Evolutionary conservation across 1,140 invertebrate genomes (phyloP), one percentile per base, ranked within the genome.

Genomic region (Cotesia typhae): DNA sequence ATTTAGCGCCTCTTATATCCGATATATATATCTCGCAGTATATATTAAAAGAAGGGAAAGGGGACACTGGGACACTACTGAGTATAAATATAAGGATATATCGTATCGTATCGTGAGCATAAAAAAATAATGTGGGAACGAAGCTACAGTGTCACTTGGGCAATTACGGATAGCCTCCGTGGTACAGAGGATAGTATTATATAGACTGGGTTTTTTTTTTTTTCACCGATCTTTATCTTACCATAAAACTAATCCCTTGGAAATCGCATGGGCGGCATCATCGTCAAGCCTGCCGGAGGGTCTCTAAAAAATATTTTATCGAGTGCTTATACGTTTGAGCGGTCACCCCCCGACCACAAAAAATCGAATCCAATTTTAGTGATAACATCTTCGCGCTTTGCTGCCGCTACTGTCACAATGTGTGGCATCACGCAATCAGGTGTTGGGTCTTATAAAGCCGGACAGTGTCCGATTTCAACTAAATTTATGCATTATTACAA

Each of bases 281-380:
- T 64, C 80, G 78, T 67, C 82, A 79, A 81, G 66, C 66, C 66
- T 53, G 52, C 52, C 65, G 66, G 67, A 53, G 69, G 70, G 57
- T 68, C 82, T 47, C 41, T 85, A 85, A 85, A 85, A 85, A 86
- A 84, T 85, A 85, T 85, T 86, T 87, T 86, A 87, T 84, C 85
- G 84, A 82, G 83, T 86, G 84, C 84, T 86, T 86, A 87, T 87
- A 87, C 85, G 84, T 86, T 84, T 80, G 79, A 85, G 79, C 80
- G 84, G 85, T 85, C 84, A 85, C 85, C 85, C 74, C 36, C 52
- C 14, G 37, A 55, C 65, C 66, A 57, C 52, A 17, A 36, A 78
- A 81, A 80, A 85, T 81, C 80, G 82, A 86, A 87, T 87, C 81
- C 85, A 86, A 87, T 87, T 87, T 87, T 85, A 78, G 75, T 80